Evolutionary conservation across 2,113 vertebrate species (phyloP), one percentile per base, ranked within the genome.

Genomic region (Mus pahari): DNA sequence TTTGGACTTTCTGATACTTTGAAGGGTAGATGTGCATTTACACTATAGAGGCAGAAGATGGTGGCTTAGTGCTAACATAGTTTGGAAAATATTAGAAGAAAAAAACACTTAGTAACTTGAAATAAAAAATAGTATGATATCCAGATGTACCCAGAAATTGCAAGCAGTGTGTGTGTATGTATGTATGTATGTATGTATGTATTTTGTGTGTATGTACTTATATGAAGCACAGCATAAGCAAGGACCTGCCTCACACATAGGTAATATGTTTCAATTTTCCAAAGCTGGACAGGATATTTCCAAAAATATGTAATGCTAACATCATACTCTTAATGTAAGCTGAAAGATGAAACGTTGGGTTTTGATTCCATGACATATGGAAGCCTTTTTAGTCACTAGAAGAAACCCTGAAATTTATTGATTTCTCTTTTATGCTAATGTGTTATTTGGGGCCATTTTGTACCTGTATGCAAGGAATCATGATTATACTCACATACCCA

Each of bases 81-180:
- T 89, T 48, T 90, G 78, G 79, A 48, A 93, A 94, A 28, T 83
- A 68, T 83, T 74, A 62, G 55, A 74, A 66, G 81, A 90, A 90
- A 92, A 97, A 58, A 89, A 96, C 64, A 95, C 50, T 70, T 5
- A 48, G n/a, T 89, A 94, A 94, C 26, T 66, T 92, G 77, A 94
- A 90, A 33, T n/a, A 91, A 95, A 97, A 74, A 88, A 86, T 92
- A 95, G 86, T 45, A 5, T 39, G 78, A 75, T 78, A 50, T 9
- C 39, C 82, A 94, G n/a, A 95, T 50, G 55, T 97, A 13, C 74
- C 45, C 96, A 94, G 94, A 94, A 87, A 48, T 96, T 79, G 89
- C 83, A 93, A 93, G 68, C 74, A 36, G 14, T 70, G 33, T 70
- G 33, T 36, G 14, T 70, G 24, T 77, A 5, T 75, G 24, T 75